Evolutionary conservation across 2,113 vertebrate species (phyloP).

Genomic region (Gasterosteus nipponicus): DNA sequence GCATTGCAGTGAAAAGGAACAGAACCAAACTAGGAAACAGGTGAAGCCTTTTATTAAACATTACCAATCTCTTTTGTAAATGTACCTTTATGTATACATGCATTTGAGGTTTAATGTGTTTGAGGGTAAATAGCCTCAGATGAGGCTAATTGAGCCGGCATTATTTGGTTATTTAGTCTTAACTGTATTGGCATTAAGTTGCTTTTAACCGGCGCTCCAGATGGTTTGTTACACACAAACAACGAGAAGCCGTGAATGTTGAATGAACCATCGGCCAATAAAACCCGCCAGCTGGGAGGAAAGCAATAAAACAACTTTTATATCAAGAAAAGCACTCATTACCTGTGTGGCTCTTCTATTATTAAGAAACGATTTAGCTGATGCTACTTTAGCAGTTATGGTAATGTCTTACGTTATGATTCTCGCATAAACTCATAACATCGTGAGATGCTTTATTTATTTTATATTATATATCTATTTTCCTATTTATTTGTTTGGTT

Average conservation of each 20-base stretch:
- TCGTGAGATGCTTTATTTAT: neutral
- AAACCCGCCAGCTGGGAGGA: no score
- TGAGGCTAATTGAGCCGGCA: neutral
- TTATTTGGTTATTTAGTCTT: neutral
- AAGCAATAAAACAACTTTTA: no score
- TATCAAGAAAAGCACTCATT: neutral
- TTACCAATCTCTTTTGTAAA: neutral
- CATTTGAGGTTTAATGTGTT: neutral
- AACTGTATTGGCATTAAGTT: neutral
- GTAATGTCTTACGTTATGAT: neutral
- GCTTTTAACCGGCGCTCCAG: neutral
- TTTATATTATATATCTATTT: neutral
- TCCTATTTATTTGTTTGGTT: neutral
- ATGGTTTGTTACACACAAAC: neutral
- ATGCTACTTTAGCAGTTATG: neutral
- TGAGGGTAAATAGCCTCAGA: neutral
- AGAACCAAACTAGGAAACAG: neutral
- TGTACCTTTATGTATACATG: neutral
- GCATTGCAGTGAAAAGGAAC: neutral
- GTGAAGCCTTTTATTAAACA: neutral
- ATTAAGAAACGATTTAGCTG: neutral
- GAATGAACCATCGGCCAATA: neutral
- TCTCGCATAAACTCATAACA: no score
- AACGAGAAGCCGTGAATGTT: neutral
- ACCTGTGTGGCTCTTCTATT: neutral